Conservation (phyloP, 2,113 vertebrate species). For the Oriolus oriolus region DNA sequence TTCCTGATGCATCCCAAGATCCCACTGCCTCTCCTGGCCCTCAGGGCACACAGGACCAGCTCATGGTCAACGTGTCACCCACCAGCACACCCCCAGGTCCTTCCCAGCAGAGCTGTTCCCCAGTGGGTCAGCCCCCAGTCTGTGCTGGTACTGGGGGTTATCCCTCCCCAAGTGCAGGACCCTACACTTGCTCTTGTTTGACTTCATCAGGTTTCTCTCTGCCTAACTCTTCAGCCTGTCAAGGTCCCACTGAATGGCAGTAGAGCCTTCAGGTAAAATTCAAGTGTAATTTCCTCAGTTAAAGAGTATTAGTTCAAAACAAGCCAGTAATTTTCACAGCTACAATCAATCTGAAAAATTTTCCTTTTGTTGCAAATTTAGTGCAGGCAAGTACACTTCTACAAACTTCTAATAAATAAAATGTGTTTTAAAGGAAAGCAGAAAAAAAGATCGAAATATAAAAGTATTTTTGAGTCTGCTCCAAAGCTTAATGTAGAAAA, state of each 20-base stretch:
- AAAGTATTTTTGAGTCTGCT: not conserved
- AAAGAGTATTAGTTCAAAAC: not conserved
- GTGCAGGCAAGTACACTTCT: not conserved
- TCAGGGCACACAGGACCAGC: not conserved
- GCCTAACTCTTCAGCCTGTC: not conserved
- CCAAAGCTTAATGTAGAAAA: not conserved
- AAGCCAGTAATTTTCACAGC: not conserved
- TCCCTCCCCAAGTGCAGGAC: not conserved
- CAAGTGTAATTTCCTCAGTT: not conserved
- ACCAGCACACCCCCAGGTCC: no score
- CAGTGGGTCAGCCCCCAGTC: not conserved
- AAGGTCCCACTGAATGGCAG: not conserved
- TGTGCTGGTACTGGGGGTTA: not conserved
- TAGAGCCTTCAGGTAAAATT: not conserved
- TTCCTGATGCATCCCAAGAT: not conserved
- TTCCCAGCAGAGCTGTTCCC: not conserved
- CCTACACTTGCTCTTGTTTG: not conserved
- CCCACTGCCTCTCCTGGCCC: not conserved
- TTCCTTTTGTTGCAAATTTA: not conserved
- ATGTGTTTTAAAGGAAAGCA: not conserved
- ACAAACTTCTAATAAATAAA: not conserved
- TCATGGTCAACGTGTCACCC: not conserved
- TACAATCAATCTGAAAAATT: not conserved
- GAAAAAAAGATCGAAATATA: not conserved
- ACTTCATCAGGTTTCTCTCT: not conserved